Evolutionary conservation across 2,888 invertebrate genomes (phyloP), one percentile per base, ranked within the genome.

Genomic region (Pyrgus malvae): DNA sequence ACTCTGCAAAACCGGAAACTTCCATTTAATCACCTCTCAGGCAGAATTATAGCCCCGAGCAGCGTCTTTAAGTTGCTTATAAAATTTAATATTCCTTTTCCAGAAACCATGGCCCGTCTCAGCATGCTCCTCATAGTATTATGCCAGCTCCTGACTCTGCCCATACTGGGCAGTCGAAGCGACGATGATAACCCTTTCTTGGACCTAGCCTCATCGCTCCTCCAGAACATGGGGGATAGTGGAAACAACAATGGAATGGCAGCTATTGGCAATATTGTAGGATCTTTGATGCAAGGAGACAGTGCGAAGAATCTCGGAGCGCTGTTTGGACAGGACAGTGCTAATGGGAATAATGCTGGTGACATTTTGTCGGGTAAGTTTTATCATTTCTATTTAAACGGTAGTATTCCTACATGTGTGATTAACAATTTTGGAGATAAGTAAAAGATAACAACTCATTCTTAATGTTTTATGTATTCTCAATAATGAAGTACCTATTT

Each of bases 241-340:
- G 84, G 78, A 0, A 68, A 70, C 72, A 76, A 73, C 44, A 83
- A 88, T 7, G 91, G 91, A 0, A 74, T 92, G 41, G 91, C 91
- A 0, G 92, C 92, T 1, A 81, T 95, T 0, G 94, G 94, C 1
- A 92, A 92, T 6, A 83, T 95, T 41, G 85, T 95, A 7, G 93
- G 93, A 1, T 91, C 90, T 23, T 88, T 96, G 42, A 92, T 95
- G 91, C 94, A 95, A 64, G 92, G 93, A 0, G 94, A 93, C 49
- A 91, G 91, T 19, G 93, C 91, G 0, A 92, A 92, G 70, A 92
- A 92, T 65, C 70, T 92, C 14, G 84, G 82, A 0, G 69, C 83
- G 1, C 66, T 87, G 62, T 70, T 81, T 50, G 88, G 80, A 58
- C 85, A 85, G 23, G 81, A 76, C 9, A 69, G 66, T 2, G 83